Percentiles rank a stretch among this genome's conserved stretches.
Evolutionary conservation across 2,888 invertebrate species (phyloP).

Genomic region (Rhagium mordax): DNA sequence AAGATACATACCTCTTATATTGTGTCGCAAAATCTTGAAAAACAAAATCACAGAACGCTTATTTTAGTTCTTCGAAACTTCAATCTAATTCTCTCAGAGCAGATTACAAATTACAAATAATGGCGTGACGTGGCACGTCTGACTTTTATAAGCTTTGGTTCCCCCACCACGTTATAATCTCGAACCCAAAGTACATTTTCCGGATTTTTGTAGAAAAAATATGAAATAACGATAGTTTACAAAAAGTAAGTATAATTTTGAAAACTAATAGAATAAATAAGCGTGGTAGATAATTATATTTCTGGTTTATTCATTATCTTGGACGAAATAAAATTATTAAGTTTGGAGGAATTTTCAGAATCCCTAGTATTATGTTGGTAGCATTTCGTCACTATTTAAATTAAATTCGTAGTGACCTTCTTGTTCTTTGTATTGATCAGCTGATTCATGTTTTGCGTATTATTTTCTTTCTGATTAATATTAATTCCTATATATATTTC

Average conservation of each 20-base stretch:
- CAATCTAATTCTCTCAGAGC: no score
- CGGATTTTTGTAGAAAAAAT: slow-evolving; percentile 46
- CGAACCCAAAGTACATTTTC: slow-evolving; percentile 50
- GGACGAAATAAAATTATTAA: background rate
- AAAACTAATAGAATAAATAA: background rate
- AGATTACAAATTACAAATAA: background rate
- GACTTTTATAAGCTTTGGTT: slow-evolving; percentile 55
- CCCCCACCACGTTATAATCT: slow-evolving; percentile 56
- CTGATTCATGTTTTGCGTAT: slow-evolving; percentile 42
- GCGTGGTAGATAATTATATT: background rate
- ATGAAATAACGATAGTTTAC: background rate
- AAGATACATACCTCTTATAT: slow-evolving; percentile 17
- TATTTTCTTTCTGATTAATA: no score
- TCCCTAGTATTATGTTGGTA: slow-evolving; percentile 29
- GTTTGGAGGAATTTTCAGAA: slow-evolving; percentile 1
- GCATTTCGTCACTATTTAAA: slow-evolving; percentile 1
- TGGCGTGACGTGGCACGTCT: slow-evolving; percentile 18
- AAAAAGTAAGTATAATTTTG: background rate
- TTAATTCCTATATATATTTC: no score
- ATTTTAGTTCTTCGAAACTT: background rate
- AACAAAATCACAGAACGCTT: slow-evolving; percentile 16
- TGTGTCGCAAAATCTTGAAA: slow-evolving; percentile 6
- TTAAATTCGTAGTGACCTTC: background rate
- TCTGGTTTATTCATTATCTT: background rate
- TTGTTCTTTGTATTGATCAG: slow-evolving; percentile 42